Evolutionary conservation across 2,888 invertebrate genomes (phyloP).

Genomic region (Lasioglossum vierecki): DNA sequence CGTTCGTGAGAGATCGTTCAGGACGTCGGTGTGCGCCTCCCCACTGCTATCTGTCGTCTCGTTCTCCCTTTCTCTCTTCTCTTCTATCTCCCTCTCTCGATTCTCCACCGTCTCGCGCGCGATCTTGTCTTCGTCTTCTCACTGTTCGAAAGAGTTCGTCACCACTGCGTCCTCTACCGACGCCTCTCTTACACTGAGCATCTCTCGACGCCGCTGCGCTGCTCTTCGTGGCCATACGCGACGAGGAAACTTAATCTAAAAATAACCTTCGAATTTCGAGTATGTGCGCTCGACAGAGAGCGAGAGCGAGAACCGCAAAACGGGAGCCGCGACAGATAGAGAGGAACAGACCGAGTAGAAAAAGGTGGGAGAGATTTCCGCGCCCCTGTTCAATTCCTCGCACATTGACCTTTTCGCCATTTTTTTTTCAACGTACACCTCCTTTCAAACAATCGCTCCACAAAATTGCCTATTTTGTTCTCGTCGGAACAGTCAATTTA

Average conservation of each 20-base stretch:
- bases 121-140: slow-evolving; percentile 47
- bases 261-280: slow-evolving; percentile 80
- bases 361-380: slow-evolving; percentile 53
- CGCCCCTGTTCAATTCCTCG: slow-evolving; percentile 47
- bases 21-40: slow-evolving; percentile 71
- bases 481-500: background rate
- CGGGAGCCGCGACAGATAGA: background rate
- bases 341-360: slow-evolving; percentile 17
- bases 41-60: slow-evolving; percentile 25
- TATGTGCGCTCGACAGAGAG: slow-evolving; percentile 66
- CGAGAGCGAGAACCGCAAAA: slow-evolving; percentile 16
- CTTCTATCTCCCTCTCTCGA: slow-evolving; percentile 35
- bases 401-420: slow-evolving; percentile 9
- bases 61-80: slow-evolving; percentile 20
- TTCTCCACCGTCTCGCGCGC: slow-evolving; percentile 38
- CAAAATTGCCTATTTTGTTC: background rate
- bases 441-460: background rate
- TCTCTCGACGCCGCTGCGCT: slow-evolving; percentile 63
- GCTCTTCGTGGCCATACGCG: slow-evolving; percentile 74
- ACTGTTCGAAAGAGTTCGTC: slow-evolving; percentile 66
- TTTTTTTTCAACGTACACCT: background rate
- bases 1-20: slow-evolving; percentile 75
- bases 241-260: slow-evolving; percentile 74
- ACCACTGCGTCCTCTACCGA: slow-evolving; percentile 80
- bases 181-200: slow-evolving; percentile 81